Conservation (phyloP, 2,888 invertebrate species). For the Trissolcus japonicus region DNA sequence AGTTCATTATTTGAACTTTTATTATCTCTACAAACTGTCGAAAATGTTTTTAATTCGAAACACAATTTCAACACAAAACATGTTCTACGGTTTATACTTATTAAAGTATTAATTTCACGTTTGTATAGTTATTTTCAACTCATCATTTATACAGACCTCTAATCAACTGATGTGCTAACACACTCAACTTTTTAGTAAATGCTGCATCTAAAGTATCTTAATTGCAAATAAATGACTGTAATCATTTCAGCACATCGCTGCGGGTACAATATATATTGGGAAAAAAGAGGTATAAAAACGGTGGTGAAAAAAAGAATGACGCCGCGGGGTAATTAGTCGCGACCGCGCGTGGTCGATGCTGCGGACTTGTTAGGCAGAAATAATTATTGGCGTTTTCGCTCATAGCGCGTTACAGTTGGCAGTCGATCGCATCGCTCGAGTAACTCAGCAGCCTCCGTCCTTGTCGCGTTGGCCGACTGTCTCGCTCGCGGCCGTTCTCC, state of each 20-base stretch:
- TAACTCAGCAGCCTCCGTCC: constrained; percentile 62
- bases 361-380: constrained; percentile 60
- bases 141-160: too few species aligned
- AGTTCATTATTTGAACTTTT: constrained; percentile 24
- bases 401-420: constrained; percentile 66
- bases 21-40: constrained; percentile 1
- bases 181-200: not conserved
- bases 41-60: too few species aligned
- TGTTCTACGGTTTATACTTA: too few species aligned
- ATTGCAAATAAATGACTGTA: constrained; percentile 21
- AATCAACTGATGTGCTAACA: not conserved
- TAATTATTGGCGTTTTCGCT: constrained; percentile 61
- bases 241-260: constrained; percentile 13
- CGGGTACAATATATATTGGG: not conserved
- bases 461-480: constrained; percentile 15
- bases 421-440: constrained; percentile 59
- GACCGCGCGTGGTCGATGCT: constrained; percentile 59
- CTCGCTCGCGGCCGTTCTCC: constrained; percentile 29
- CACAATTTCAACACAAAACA: too few species aligned
- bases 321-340: constrained; percentile 26
- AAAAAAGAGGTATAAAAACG: not conserved
- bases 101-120: too few species aligned
- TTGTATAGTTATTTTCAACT: too few species aligned
- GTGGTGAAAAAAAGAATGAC: not conserved
- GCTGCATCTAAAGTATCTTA: not conserved